Percentiles rank a stretch among this genome's conserved stretches.
These are phyloP conservation scores for Agonopterix subpropinquella DNA, from an alignment of 2,888 invertebrate species.

Conservation along the genomic window DNA sequence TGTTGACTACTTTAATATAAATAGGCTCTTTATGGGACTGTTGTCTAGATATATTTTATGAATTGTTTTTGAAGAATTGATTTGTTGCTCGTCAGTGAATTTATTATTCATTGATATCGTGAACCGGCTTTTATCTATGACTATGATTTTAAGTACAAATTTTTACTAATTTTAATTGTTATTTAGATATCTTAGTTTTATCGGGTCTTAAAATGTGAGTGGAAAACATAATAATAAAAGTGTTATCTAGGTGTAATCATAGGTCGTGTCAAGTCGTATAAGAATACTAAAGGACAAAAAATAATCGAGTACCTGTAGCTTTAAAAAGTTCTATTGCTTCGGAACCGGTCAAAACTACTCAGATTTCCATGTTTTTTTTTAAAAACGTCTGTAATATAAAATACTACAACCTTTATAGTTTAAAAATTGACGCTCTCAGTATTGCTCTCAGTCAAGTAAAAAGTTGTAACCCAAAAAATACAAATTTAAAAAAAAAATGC, in stretches of 20 bases:
- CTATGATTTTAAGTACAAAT: conserved; percentile 74
- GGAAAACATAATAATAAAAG: conserved; percentile 29
- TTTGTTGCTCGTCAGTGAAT: conserved; percentile 53
- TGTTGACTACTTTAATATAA: conserved; percentile 59
- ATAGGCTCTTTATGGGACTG: conserved; percentile 62
- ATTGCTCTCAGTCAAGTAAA: no score
- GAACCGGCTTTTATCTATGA: conserved; percentile 53
- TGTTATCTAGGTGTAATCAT: conserved; percentile 43
- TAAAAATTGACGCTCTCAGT: no score
- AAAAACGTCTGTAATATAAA: no score
- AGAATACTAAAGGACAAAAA: not conserved
- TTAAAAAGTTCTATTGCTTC: no score
- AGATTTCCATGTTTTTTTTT: no score
- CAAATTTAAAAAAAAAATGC: no score
- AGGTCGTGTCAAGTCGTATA: conserved; percentile 47
- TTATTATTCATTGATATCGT: conserved; percentile 39
- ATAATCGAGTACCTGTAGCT: no score
- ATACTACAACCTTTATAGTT: no score
- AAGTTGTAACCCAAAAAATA: no score
- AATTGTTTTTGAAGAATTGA: conserved; percentile 55
- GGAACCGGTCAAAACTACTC: no score
- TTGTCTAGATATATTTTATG: conserved; percentile 71
- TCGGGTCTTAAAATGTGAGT: conserved; percentile 44
- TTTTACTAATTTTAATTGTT: conserved; percentile 72
- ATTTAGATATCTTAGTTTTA: conserved; percentile 62